Evolutionary conservation across 2,888 invertebrate genomes (phyloP), one percentile per base, ranked within the genome.

Genomic region (Meteorus cinctellus): DNA sequence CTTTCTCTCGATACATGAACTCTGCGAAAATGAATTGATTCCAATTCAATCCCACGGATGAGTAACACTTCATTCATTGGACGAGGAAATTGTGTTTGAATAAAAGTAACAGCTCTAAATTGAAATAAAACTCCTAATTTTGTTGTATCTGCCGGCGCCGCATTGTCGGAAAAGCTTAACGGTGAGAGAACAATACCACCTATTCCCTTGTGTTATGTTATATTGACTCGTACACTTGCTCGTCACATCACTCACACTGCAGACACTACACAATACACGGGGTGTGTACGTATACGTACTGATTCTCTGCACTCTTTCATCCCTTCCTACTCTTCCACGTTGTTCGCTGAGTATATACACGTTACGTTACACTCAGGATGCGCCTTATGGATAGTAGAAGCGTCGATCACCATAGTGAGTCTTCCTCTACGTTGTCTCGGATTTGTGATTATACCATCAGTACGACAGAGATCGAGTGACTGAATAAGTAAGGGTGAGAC

Each of bases 361-460:
- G 19, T 19, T 55, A 55, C n/a, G 19, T 55, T 55, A n/a, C n/a
- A 55, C 19, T 16, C 48, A 55, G 55, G 55, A 55, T 55, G 55
- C 10, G 55, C 55, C n/a, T 55, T 4, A 6, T 19, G 19, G 55
- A 55, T 55, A 51, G 48, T 48, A 51, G 48, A 12, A 29, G 48
- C 27, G 67, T 68, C 67, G 48, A 68, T 68, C 45, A 45, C 29
- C 29, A 68, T 68, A n/a, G 29, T 51, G 48, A n/a, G 16, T 68
- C 8, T 55, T 8, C 19, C 55, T 55, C 24, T 51, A 51, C 16
- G 34, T 16, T 48, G 67, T 68, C 51, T 68, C 29, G 67, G 67
- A 29, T 48, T 68, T 48, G 48, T 48, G 48, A 48, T 48, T 51
- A 68, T 68, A 68, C 48, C 66, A 12, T 66, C 0, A 14, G 48